phyloP scores from a whole-genome alignment of 2,113 vertebrate species.

The Bos javanicus region DNA sequence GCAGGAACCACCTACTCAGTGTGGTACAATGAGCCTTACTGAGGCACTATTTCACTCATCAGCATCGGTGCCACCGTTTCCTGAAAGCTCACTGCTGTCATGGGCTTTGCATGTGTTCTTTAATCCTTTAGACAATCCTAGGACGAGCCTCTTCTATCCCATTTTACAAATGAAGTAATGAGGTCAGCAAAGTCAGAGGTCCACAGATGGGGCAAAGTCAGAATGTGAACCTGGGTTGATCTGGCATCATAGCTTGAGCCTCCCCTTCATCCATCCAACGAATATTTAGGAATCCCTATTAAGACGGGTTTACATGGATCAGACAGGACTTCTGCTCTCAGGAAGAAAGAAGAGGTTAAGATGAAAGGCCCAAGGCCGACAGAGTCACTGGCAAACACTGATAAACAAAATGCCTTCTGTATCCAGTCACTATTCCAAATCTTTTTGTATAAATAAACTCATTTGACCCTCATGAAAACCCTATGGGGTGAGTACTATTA shows the following conservation, averaged over 20 bases:
- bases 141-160: not conserved
- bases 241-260: not conserved
- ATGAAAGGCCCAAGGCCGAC: not conserved
- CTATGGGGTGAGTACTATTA: not conserved
- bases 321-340: not conserved
- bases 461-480: not conserved
- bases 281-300: not conserved
- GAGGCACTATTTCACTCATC: not conserved
- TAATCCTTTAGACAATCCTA: not conserved
- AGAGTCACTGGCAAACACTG: not conserved
- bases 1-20: not conserved
- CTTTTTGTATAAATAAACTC: not conserved
- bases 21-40: accelerated
- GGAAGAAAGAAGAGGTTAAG: not conserved
- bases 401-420: not conserved
- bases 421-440: not conserved
- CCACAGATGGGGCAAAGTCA: not conserved
- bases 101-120: not conserved
- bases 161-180: not conserved
- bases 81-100: not conserved
- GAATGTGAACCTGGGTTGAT: not conserved
- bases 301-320: not conserved
- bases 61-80: not conserved
- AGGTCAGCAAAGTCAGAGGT: not conserved
- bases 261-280: not conserved